phyloP scores from a whole-genome alignment of 2,797 vertebrate genomes.

The Coranthus polyacanthus region DNA sequence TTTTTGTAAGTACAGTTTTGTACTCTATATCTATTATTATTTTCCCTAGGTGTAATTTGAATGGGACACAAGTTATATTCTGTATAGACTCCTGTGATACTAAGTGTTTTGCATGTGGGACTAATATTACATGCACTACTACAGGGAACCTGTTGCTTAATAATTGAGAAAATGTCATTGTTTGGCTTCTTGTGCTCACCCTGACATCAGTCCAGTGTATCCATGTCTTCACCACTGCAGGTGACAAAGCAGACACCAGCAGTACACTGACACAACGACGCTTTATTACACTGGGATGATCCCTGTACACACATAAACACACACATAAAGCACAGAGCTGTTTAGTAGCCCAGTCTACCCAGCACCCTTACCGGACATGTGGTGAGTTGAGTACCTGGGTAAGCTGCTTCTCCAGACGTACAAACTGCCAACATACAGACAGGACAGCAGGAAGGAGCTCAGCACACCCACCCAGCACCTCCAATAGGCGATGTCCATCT shows the following conservation, averaged over 20 bases:
- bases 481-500: slow-evolving; percentile 3
- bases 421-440: slow-evolving; percentile 87
- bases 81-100: no score
- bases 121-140: no score
- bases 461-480: slow-evolving; percentile 82
- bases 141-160: no score
- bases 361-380: background rate
- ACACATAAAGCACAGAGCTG: slow-evolving; percentile 70
- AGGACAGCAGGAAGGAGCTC: slow-evolving; percentile 86
- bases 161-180: no score
- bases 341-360: slow-evolving; percentile 34
- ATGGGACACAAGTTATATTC: no score
- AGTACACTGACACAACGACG: slow-evolving; percentile 87
- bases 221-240: slow-evolving; percentile 84
- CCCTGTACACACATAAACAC: slow-evolving; percentile 42
- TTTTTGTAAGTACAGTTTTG: no score
- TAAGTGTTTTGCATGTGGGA: no score
- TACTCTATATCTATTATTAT: no score
- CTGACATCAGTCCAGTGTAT: slow-evolving; percentile 57
- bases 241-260: slow-evolving; percentile 85
- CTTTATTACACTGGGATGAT: slow-evolving; percentile 86
- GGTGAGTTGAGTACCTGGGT: slow-evolving; percentile 46
- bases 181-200: slow-evolving; percentile 34
- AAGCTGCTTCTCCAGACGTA: slow-evolving; percentile 86
- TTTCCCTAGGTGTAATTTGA: no score